These are phyloP conservation scores for Gymnothorax javanicus DNA, from an alignment of 2,797 vertebrate species.

Conservation along the genomic window DNA sequence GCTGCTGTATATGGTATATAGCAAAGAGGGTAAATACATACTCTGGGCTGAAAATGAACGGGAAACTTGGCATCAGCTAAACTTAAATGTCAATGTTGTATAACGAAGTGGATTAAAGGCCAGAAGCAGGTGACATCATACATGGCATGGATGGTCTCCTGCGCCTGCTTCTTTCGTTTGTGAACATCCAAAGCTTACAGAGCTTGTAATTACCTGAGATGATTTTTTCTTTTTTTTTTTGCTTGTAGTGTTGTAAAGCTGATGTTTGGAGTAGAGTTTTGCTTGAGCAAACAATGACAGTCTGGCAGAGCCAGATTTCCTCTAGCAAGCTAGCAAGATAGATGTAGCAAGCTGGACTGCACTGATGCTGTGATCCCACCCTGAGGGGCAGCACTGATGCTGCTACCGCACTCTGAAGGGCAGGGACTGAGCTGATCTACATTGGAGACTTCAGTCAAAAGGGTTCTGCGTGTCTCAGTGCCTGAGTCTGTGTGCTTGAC, in stretches of 20 bases:
- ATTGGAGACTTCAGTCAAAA: background rate
- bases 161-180: slow-evolving; percentile 40
- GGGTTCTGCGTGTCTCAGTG: background rate
- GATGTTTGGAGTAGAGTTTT: too few relatives aligned
- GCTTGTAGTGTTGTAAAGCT: background rate
- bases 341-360: too few relatives aligned
- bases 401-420: background rate
- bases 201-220: slow-evolving; percentile 32
- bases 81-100: slow-evolving; percentile 32
- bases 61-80: slow-evolving; percentile 43
- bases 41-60: background rate
- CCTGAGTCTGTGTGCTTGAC: background rate
- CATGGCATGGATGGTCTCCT: slow-evolving; percentile 10
- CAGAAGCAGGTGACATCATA: slow-evolving; percentile 50
- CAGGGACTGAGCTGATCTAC: background rate
- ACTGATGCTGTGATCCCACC: background rate
- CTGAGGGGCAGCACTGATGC: background rate
- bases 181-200: slow-evolving; percentile 26
- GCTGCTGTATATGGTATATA: background rate
- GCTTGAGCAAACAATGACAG: background rate
- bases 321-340: too few relatives aligned
- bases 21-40: background rate
- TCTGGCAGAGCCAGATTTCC: too few relatives aligned
- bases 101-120: slow-evolving; percentile 36
- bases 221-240: background rate